Evolutionary conservation across 2,888 invertebrate genomes (phyloP), one percentile per base, ranked within the genome.

Genomic region (Lasioglossum marginatum): DNA sequence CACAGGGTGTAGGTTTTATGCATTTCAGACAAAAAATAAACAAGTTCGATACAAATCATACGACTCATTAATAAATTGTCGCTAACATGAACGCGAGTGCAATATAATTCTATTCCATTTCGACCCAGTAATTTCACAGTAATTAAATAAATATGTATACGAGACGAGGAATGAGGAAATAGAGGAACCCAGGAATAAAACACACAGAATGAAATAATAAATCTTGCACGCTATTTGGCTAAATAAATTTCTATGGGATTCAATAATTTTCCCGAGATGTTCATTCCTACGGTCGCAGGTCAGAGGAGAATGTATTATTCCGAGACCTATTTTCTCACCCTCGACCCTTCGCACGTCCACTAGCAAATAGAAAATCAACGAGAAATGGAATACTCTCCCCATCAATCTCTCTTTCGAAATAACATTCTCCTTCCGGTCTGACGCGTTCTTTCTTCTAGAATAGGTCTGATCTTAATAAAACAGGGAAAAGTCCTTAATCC

Each of bases 311-410:
- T 66, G 66, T 66, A 31, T 66, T 66, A 66, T 34, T 34, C 34
- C 31, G 66, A 19, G 19, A 34, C 31, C 66, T 60, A 60, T 27
- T 60, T 27, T 27, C 66, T 66, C 34, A 34, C 34, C 34, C 66
- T 19, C 66, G 6, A 34, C 19, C 34, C 63, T 48, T 10, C 19
- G 66, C 66, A 34, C 34, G 66, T 66, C 66, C 66, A 66, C 66
- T 34, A 66, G 66, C 19, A 66, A 66, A 66, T 66, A 66, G 66
- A 34, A 66, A 66, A 66, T 66, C 66, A 66, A 66, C 66, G 34
- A 31, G 34, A 66, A 66, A 66, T 66, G 66, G 34, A 60, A 31
- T 16, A 16, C 14, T 5, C 31, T 31, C 31, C 34, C 66, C 66
- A 66, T 66, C 66, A 16, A 34, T 66, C 66, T 66, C 31, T 8